Evolutionary conservation across 1,140 invertebrate genomes (phyloP).

Genomic region (Dermatophagoides farinae): DNA sequence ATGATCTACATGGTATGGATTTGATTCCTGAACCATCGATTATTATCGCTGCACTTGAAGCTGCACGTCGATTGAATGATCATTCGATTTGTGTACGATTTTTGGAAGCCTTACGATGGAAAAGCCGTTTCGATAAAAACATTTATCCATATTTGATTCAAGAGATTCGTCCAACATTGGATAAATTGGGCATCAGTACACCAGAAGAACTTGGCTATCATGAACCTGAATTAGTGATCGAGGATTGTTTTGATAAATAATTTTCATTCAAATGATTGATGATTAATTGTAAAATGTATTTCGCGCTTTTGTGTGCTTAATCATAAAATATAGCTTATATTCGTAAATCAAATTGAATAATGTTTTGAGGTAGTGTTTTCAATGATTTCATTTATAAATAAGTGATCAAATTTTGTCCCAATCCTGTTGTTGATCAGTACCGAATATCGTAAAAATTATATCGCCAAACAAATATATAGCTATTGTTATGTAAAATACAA

Average conservation of each 20-base stretch:
- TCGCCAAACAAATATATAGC: constrained; percentile 43
- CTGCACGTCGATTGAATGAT: constrained; percentile 80
- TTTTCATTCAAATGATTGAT: neutral
- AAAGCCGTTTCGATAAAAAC: constrained; percentile 56
- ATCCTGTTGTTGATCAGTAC: constrained; percentile 24
- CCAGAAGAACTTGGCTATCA: constrained; percentile 90
- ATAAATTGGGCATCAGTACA: constrained; percentile 78
- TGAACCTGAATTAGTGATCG: constrained; percentile 59
- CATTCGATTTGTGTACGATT: constrained; percentile 75
- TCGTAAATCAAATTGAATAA: too few species aligned
- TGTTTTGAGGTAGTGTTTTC: too few species aligned
- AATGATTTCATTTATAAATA: too few species aligned
- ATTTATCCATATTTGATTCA: constrained; percentile 81
- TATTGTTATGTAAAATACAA: constrained; percentile 49
- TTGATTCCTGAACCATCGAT: constrained; percentile 84
- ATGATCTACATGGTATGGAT: constrained; percentile 55
- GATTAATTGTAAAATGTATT: too few species aligned
- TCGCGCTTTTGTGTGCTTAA: too few species aligned
- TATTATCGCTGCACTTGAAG: constrained; percentile 68
- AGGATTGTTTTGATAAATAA: constrained; percentile 4
- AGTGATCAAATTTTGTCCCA: constrained; percentile 20
- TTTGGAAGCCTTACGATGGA: constrained; percentile 71
- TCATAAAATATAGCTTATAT: too few species aligned
- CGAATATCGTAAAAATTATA: constrained; percentile 38
- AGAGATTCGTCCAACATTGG: constrained; percentile 75